Evolutionary conservation across 1,140 invertebrate species (phyloP), one percentile per base, ranked within the genome.

Genomic region (Artemia franciscana): DNA sequence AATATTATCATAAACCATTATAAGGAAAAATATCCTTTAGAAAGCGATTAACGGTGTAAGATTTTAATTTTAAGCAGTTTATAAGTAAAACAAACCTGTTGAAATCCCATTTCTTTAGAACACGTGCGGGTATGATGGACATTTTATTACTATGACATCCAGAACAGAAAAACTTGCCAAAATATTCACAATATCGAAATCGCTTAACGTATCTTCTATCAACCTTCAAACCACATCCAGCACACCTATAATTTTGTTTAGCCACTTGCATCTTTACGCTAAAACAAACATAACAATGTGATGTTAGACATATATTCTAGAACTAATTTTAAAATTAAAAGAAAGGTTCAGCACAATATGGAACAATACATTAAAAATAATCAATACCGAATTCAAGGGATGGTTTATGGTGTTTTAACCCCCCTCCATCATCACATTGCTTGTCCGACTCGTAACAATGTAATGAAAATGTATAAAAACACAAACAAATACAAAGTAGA

Each of bases 121-220:
- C 82, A 68, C 81, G 78, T 12, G 82, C 85, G 21, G 89, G 89
- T 67, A 91, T 85, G 60, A 83, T 72, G 4, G 83, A 76, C 59
- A 81, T 74, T 67, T 86, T 79, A 70, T 87, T 85, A 7, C 78
- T 82, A 72, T 91, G 88, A 71, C 89, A 92, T 26, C 85, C 86
- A 5, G 86, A 88, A 71, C 89, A 92, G 72, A 91, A 88, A 73
- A 86, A 89, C 68, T 87, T 82, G 15, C 86, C 87, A 58, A 90
- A 74, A 71, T 92, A 92, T 69, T 86, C 80, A 71, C 89, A 92
- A 69, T 87, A 88, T 5, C 85, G 77, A 72, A 83, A 84, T 67
- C 80, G 78, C 24, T 80, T 79, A 7, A 83, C 78, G 69, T 85
- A 86, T 62, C 81, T 79, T 64, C 77, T 72, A 2, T 83, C 80